Percentiles rank a stretch among this genome's conserved stretches.
These are phyloP conservation scores for Caenorhabditis zanzibari DNA, from an alignment of 2,888 invertebrate genomes.

Conservation along the genomic window DNA sequence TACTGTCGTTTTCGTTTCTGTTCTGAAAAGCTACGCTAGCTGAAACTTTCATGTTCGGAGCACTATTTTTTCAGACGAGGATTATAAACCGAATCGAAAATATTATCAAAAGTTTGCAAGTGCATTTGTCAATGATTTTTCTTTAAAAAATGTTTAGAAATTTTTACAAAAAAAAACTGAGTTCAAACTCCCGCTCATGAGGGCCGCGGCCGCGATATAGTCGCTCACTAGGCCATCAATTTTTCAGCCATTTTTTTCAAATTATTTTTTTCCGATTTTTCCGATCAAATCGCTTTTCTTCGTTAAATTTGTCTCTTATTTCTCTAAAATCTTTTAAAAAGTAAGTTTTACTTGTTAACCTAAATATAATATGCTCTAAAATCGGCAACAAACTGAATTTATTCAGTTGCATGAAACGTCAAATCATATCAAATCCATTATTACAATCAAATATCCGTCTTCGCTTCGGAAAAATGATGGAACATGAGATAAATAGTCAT, in stretches of 20 bases:
- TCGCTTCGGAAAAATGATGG: constrained; percentile 28
- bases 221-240: constrained; percentile 16
- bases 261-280: constrained; percentile 3
- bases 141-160: too few relatives aligned
- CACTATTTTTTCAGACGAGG: too few relatives aligned
- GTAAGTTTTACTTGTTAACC: neutral
- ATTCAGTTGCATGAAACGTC: constrained; percentile 37
- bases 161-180: neutral
- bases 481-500: constrained; percentile 21
- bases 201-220: constrained; percentile 7
- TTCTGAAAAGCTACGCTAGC: too few relatives aligned
- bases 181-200: constrained; percentile 21
- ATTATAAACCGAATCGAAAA: too few relatives aligned
- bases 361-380: neutral
- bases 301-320: neutral
- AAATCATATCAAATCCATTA: constrained; percentile 51
- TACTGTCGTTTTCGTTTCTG: too few relatives aligned
- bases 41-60: too few relatives aligned
- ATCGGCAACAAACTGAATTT: constrained; percentile 55
- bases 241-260: constrained; percentile 2
- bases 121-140: too few relatives aligned
- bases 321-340: neutral
- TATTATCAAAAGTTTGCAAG: too few relatives aligned
- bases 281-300: neutral
- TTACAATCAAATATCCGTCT: constrained; percentile 43